Percentiles rank a stretch among this genome's conserved stretches.
phyloP scores from a whole-genome alignment of 2,888 invertebrate genomes.

The Chrysina gloriosa region DNA sequence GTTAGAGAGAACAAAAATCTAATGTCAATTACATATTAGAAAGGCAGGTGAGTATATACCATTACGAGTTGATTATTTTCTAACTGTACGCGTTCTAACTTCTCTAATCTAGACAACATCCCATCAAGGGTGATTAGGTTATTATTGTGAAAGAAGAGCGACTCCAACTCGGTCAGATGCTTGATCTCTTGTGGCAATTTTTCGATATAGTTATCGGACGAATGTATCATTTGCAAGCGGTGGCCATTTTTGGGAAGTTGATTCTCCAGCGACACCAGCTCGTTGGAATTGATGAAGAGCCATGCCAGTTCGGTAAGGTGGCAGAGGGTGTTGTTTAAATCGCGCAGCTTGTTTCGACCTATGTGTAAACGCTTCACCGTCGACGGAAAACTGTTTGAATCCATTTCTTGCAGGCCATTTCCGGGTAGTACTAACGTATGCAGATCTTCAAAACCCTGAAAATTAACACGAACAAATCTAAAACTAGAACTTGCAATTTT shows the following conservation, averaged over 20 bases:
- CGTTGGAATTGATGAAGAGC: constrained; percentile 83
- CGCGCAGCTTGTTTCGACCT: constrained; percentile 78
- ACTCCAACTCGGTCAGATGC: constrained; percentile 75
- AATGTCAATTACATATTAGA: too few relatives aligned
- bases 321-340: constrained; percentile 81
- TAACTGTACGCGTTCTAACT: constrained; percentile 74
- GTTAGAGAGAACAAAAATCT: too few relatives aligned
- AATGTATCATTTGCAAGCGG: constrained; percentile 77
- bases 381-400: constrained; percentile 77
- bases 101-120: constrained; percentile 75
- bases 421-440: constrained; percentile 79
- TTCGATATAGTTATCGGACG: constrained; percentile 78
- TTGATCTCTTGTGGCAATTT: constrained; percentile 79
- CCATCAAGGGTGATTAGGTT: constrained; percentile 78
- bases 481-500: not conserved
- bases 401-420: constrained; percentile 80
- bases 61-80: constrained; percentile 80
- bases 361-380: constrained; percentile 78
- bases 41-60: constrained; percentile 70
- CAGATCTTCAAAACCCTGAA: constrained; percentile 71
- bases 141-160: constrained; percentile 80
- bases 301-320: constrained; percentile 79
- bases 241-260: constrained; percentile 78
- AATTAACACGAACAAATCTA: constrained; percentile 45
- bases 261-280: constrained; percentile 78